phyloP scores from a whole-genome alignment of 2,888 invertebrate genomes.

The Apodemia hepburni region DNA sequence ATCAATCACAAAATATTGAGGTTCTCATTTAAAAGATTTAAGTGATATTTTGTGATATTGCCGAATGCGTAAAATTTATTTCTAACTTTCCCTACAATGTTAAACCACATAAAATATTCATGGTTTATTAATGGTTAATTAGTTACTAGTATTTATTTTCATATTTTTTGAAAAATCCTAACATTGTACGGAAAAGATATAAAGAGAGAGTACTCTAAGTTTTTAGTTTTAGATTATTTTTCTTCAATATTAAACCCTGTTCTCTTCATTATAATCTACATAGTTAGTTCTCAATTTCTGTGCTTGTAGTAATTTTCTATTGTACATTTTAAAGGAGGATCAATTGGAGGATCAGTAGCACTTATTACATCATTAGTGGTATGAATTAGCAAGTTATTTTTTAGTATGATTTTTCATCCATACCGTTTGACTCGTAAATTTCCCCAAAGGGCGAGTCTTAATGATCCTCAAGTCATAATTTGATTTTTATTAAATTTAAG shows the following conservation, averaged over 20 bases:
- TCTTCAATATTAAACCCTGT: constrained; percentile 48
- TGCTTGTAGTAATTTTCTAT: constrained; percentile 65
- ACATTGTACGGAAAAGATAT: constrained; percentile 52
- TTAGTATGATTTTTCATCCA: constrained; percentile 57
- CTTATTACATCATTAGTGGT: constrained; percentile 52
- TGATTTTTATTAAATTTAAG: constrained; percentile 52
- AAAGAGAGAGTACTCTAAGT: constrained; percentile 63
- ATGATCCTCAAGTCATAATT: constrained; percentile 63
- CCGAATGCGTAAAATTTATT: constrained; percentile 47
- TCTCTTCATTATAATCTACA: constrained; percentile 48
- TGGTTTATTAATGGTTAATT: neutral
- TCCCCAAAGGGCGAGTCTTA: constrained; percentile 56
- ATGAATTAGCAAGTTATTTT: constrained; percentile 58
- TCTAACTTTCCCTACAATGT: constrained; percentile 10
- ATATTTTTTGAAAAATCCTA: constrained; percentile 18
- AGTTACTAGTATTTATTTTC: neutral
- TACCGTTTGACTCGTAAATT: constrained; percentile 53
- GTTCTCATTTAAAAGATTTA: constrained; percentile 14
- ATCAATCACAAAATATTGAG: constrained; percentile 53
- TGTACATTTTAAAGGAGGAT: constrained; percentile 60
- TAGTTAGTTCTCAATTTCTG: constrained; percentile 49
- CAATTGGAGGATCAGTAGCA: constrained; percentile 51
- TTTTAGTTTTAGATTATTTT: constrained; percentile 24
- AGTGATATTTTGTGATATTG: constrained; percentile 56
- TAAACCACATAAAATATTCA: constrained; percentile 9